A percentile compares a stretch with the other conserved stretches of the same genome.
Evolutionary conservation across 1,140 invertebrate species (phyloP).

Genomic region (Nasonia giraulti): DNA sequence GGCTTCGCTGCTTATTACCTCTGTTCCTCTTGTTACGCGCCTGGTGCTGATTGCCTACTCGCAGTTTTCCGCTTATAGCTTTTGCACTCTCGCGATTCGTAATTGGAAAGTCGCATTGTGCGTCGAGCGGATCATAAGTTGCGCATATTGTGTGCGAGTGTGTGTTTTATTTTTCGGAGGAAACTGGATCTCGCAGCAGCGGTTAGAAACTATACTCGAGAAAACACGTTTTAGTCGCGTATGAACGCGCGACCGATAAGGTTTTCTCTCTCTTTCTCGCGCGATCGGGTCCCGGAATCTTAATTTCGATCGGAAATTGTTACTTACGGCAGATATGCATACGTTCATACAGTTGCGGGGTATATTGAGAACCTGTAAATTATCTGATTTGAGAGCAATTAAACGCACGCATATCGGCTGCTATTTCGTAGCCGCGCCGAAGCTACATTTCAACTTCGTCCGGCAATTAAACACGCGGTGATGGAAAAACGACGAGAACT

Average conservation of each 20-base stretch:
- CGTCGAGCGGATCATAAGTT: no score
- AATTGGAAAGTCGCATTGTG: not conserved
- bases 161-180: not conserved
- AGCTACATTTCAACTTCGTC: no score
- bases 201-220: not conserved
- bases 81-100: not conserved
- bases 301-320: not conserved
- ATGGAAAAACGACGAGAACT: no score
- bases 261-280: no score
- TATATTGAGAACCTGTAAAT: not conserved
- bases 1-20: constrained; percentile 23
- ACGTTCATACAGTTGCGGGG: no score
- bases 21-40: not conserved
- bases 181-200: no score
- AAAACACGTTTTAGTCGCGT: not conserved
- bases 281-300: no score
- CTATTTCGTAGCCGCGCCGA: no score
- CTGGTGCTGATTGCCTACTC: not conserved
- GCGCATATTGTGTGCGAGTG: not conserved
- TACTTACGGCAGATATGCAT: not conserved
- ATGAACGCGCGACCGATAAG: not conserved
- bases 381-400: not conserved
- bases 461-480: no score
- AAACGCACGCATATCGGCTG: not conserved
- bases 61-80: not conserved